Base-by-base conservation (phyloP, 2,888 invertebrate genomes). In the Magallana nippona region DNA sequence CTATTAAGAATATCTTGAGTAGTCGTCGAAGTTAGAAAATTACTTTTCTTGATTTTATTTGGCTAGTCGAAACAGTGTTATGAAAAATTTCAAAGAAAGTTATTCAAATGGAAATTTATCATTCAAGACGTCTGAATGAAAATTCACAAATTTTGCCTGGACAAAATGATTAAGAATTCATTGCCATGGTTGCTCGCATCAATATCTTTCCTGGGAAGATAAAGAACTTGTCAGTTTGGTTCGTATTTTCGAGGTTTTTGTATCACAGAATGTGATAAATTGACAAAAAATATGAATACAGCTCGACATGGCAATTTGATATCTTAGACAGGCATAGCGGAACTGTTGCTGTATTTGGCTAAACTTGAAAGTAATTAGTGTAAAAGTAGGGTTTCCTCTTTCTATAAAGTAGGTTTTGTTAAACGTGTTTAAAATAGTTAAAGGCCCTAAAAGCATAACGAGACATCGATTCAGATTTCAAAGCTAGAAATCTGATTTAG, bases 31-130 rank as follows among this genome's bases (percentile, higher is more conserved):
- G 71, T 8, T 5, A 44, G 44, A 44, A 27, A 27, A 22, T 71
- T 27, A 71, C 22, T 27, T 71, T 32, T 32, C 8, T 60, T 60
- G 44, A 60, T 60, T 60, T n/a, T 15, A 60, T 60, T 71, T 13
- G 13, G 15, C 19, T 13, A 71, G 13, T 22, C 5, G 27, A 71
- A 71, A 71, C 13, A 71, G 71, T 15, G 32, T 71, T 71, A 32
- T 71, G 27, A 15, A 8, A 71, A 71, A 22, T 22, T 71, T 71
- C 71, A 71, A 22, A 71, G 27, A 22, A 71, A 27, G 71, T 27
- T 32, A 71, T 71, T 71, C 71, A 71, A 71, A 71, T 71, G 71
- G 71, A 71, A 71, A 71, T 71, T 71, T 32, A 13, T 71, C 71
- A 27, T 71, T 15, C 27, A 71, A 71, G 27, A 71, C 60, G 17